Evolutionary conservation across 2,797 vertebrate species (phyloP), one percentile per base, ranked within the genome.

Genomic region (Micropoecilia bifurca): DNA sequence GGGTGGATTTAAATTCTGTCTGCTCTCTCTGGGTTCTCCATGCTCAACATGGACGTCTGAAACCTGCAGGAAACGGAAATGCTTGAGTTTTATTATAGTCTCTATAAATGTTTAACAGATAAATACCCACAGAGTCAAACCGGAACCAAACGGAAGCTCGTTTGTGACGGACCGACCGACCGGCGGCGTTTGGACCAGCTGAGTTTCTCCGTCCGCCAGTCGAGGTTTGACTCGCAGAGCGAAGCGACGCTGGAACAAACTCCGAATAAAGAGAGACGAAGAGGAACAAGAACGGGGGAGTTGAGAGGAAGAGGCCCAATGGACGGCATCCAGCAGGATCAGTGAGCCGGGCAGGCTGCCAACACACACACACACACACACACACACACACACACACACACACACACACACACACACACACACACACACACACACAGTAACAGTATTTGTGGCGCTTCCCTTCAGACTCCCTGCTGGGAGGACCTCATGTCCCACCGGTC

Each of bases 321-420:
- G 92, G 93, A 94, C 92, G 91, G 88, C 92, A 91, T 92, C 93
- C 93, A 94, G 87, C 83, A 91, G 94, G 91, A 95, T 94, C 92
- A 94, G 93, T 92, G 92, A 90, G 91, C 91, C 86, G 91, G 94
- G 95, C 93, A 89, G 73, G 78, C 83, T 92, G 95, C 95, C 95
- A 95, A 85, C 87, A 82, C 91, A 92, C 89, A 90, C 89, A 83
- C 88, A 87, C 89, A 92, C 87, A 85, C 81, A 85, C 87, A 81
- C 83, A 87, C 80, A 84, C 82, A 87, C 80, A 83, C 87, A 90
- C 84, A 88, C 85, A 81, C 76, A 80, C 83, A 61, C 74, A 79
- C 85, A 81, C 77, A 83, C 83, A 83, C 80, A 74, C 90, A 84
- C 77, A 84, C 84, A 83, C 79, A 79, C 77, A 85, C 84, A 82